Base-by-base conservation (phyloP, 2,113 vertebrate species). In the Abramis brama region DNA sequence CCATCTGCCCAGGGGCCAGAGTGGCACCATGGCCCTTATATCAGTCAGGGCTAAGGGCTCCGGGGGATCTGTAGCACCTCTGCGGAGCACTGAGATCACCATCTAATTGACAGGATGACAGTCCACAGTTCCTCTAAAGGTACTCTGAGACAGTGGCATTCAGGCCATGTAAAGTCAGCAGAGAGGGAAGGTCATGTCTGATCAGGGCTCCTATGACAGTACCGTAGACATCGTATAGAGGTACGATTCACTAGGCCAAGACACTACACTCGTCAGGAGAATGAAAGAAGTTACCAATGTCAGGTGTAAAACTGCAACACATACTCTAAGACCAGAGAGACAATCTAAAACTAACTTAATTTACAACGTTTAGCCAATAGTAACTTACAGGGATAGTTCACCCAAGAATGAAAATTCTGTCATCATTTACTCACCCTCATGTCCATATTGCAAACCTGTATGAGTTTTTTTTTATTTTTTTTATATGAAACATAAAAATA, bases 1-100 rank as follows among this genome's bases (percentile, higher is more conserved):
- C 89, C 89, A 91, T 90, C 89, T 91, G 89, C 84, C 86, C 87
- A 86, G 81, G 73, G 87, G 81, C 86, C 84, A 89, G 76, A 85
- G 75, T 71, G 89, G 75, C 85, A 82, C 45, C 5, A 55, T 74
- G 80, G 68, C 62, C 33, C 73, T 68, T 43, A 50, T 71, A 71
- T 60, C 84, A 76, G 73, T 83, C 59, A 27, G 75, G 57, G 30
- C 76, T 85, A 47, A 30, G 78, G 60, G 43, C 82, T 85, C 86
- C 19, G 15, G 70, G 84, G 86, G 84, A 84, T 82, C 81, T 62
- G 60, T 50, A 36, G 23, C 33, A 68, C 75, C 80, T 79, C 81
- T 75, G 47, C 62, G 82, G 80, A 70, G 85, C 86, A 73, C 30
- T 43, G 50, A 62, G 79, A 82, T 79, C 47, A 80, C 59, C 66